Conservation (phyloP, 2,797 vertebrate genomes). For the Etheostoma nigrum region DNA sequence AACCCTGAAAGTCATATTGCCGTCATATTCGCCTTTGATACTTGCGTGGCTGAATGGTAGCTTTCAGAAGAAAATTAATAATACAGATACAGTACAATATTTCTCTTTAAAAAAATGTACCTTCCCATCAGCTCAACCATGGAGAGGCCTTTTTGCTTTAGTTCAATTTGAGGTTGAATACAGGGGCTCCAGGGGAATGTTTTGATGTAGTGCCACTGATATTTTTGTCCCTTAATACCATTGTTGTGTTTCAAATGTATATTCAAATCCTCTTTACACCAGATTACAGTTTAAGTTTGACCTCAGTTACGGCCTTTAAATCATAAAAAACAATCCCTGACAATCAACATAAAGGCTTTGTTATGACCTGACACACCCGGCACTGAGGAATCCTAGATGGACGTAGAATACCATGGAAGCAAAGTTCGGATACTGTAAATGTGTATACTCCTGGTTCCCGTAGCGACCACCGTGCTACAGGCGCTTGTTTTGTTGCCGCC, state of each 20-base stretch:
- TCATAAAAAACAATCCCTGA: slow-evolving; percentile 7
- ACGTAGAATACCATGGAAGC: background rate
- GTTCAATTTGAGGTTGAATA: slow-evolving; percentile 10
- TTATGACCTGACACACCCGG: background rate
- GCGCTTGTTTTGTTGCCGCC: no score
- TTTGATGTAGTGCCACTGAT: slow-evolving; percentile 9
- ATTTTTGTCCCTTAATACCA: background rate
- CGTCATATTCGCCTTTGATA: slow-evolving; percentile 9
- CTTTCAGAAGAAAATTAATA: slow-evolving; percentile 9
- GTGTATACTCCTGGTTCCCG: no score
- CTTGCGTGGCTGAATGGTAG: slow-evolving; percentile 4
- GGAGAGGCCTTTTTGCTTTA: background rate
- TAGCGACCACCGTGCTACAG: no score
- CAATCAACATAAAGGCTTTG: background rate
- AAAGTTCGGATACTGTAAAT: background rate
- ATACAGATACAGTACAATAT: background rate
- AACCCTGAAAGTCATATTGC: slow-evolving; percentile 26
- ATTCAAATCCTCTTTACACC: slow-evolving; percentile 1
- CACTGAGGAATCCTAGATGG: no score
- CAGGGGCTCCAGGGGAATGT: slow-evolving; percentile 14
- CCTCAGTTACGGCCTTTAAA: background rate
- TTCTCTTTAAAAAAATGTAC: background rate
- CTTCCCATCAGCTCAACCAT: slow-evolving; percentile 12
- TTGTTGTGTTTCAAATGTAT: background rate
- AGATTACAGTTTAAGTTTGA: background rate